Evolutionary conservation across 37 sponge, comb jelly and placozoan species (phyloP).

Genomic region (Haliclona indistincta): DNA sequence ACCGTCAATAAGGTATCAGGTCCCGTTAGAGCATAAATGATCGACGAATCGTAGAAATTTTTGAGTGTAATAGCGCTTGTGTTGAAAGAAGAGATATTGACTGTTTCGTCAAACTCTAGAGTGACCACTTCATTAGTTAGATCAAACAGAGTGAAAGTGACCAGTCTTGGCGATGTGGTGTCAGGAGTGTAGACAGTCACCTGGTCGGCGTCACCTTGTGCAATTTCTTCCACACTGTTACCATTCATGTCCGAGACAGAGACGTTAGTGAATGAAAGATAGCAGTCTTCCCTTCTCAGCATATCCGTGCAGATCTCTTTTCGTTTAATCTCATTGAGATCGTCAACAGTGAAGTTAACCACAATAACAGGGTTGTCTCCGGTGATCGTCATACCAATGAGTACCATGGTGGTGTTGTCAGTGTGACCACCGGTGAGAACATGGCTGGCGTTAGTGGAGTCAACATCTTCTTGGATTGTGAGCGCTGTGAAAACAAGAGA

Average conservation of each 20-base stretch:
- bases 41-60: slow-evolving; percentile 21
- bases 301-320: slow-evolving; percentile 66
- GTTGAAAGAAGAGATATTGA: slow-evolving; percentile 75
- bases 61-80: slow-evolving; percentile 53
- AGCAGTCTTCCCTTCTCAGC: slow-evolving; percentile 62
- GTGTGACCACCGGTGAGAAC: slow-evolving; percentile 40
- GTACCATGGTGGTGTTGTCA: slow-evolving; percentile 10
- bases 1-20: slow-evolving; percentile 37
- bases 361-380: slow-evolving; percentile 47
- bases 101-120: slow-evolving; percentile 79
- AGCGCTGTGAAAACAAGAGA: slow-evolving; percentile 62
- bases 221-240: slow-evolving; percentile 50
- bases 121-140: slow-evolving; percentile 72
- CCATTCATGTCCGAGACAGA: slow-evolving; percentile 82
- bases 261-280: slow-evolving; percentile 55
- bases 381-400: background rate
- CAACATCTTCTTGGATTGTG: slow-evolving; percentile 43
- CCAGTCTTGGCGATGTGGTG: slow-evolving; percentile 49
- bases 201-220: slow-evolving; percentile 16
- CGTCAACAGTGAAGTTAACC: slow-evolving; percentile 61
- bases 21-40: slow-evolving; percentile 48
- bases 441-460: slow-evolving; percentile 21
- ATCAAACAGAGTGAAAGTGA: slow-evolving; percentile 66
- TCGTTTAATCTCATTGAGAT: slow-evolving; percentile 85
- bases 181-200: slow-evolving; percentile 62